These are phyloP conservation scores for Condylura cristata DNA, from an alignment of 2,113 vertebrate species.

Conservation along the genomic window DNA sequence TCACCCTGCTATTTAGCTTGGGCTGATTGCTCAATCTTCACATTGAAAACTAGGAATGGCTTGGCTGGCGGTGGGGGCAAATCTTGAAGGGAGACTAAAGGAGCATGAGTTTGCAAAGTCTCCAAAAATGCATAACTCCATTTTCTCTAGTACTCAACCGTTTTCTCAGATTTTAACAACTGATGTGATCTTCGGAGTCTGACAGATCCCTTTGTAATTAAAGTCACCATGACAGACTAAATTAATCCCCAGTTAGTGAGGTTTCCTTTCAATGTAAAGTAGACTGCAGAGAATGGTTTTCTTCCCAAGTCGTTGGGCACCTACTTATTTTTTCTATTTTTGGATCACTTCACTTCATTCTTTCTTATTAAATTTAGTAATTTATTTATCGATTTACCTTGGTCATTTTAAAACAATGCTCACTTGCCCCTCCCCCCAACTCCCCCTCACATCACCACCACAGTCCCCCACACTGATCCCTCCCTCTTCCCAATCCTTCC, in stretches of 20 bases:
- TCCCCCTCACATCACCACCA: too few relatives aligned
- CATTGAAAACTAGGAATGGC: background rate
- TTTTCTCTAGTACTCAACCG: background rate
- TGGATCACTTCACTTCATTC: background rate
- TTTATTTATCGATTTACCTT: too few relatives aligned
- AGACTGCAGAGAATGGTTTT: background rate
- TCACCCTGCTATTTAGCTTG: background rate
- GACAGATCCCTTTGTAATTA: background rate
- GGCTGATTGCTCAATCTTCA: background rate
- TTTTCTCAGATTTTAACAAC: background rate
- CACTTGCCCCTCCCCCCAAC: too few relatives aligned
- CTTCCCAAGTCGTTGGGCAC: background rate
- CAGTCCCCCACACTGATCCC: too few relatives aligned
- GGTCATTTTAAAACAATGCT: too few relatives aligned
- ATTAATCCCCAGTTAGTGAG: background rate
- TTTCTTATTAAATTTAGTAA: too few relatives aligned
- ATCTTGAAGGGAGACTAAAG: background rate
- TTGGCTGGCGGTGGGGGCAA: fast-evolving
- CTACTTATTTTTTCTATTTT: background rate
- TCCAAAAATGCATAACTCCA: background rate
- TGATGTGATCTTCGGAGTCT: background rate
- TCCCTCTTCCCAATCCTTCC: too few relatives aligned
- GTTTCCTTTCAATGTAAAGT: background rate
- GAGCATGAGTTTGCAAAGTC: background rate
- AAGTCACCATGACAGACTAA: background rate